These are phyloP conservation scores for Troilus luridus DNA, from an alignment of 2,888 invertebrate species.

Conservation along the genomic window DNA sequence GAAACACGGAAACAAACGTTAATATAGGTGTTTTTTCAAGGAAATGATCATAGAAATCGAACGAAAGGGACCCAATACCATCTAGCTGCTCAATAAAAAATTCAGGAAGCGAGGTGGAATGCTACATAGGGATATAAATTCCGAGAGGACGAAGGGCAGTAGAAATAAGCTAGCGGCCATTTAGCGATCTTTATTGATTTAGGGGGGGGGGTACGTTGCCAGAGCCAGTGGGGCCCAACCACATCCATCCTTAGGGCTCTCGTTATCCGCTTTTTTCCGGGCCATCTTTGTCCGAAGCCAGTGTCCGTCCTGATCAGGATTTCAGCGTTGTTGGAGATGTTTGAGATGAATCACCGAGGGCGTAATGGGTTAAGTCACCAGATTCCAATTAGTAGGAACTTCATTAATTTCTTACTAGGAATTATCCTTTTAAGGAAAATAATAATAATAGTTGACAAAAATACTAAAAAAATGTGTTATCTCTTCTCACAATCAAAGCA, in stretches of 20 bases:
- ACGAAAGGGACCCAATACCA: neutral
- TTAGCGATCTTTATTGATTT: constrained; percentile 22
- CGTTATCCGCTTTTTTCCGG: neutral
- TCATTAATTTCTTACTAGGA: neutral
- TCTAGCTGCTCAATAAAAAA: neutral
- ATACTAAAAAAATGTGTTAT: no score
- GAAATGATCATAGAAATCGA: neutral
- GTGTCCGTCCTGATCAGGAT: neutral
- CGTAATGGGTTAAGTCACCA: neutral
- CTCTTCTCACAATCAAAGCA: no score
- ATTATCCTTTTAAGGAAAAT: no score
- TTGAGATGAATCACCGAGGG: neutral
- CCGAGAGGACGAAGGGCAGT: neutral
- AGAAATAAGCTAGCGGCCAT: neutral
- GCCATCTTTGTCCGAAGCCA: neutral
- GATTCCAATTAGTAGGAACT: neutral
- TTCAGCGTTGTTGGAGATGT: neutral
- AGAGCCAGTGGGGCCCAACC: neutral
- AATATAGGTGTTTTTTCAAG: no score
- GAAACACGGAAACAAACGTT: no score
- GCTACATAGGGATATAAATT: neutral
- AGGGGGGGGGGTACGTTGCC: neutral
- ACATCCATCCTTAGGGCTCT: neutral
- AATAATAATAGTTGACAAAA: no score
- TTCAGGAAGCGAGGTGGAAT: neutral